These are phyloP conservation scores for Heliocidaris erythrogramma DNA, from an alignment of 35 echinoderm and acorn worm genomes.

Conservation along the genomic window DNA sequence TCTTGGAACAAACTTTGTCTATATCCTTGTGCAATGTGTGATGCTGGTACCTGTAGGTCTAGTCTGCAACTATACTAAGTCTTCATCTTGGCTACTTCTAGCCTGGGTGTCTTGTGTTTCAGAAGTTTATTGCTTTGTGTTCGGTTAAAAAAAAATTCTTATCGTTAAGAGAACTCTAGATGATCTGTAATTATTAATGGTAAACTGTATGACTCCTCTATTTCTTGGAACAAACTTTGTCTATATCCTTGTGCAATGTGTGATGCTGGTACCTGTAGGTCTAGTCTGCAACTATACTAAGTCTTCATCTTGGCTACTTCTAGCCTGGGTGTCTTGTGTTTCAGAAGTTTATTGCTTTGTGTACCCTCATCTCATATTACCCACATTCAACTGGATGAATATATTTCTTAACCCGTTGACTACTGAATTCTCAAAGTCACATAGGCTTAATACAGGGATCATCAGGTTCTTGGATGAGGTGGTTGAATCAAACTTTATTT, in stretches of 20 bases:
- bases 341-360: not conserved
- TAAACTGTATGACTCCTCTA: too few relatives aligned
- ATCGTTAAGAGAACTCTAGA: too few relatives aligned
- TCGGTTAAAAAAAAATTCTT: too few relatives aligned
- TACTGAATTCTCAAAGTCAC: too few relatives aligned
- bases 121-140: not conserved
- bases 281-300: not conserved
- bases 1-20: not conserved
- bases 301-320: not conserved
- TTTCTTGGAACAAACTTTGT: too few relatives aligned
- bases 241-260: not conserved
- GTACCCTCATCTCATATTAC: not conserved
- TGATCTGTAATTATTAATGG: too few relatives aligned
- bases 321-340: not conserved
- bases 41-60: not conserved
- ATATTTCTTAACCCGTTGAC: too few relatives aligned
- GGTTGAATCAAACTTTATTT: too few relatives aligned
- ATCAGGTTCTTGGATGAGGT: too few relatives aligned
- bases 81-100: not conserved
- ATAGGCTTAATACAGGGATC: too few relatives aligned
- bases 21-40: not conserved
- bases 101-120: not conserved
- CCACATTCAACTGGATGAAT: not conserved
- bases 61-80: too few relatives aligned
- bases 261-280: not conserved